A percentile compares a stretch with the other conserved stretches of the same genome.
phyloP scores from a whole-genome alignment of 2,888 invertebrate species.

The Eretmocerus hayati region DNA sequence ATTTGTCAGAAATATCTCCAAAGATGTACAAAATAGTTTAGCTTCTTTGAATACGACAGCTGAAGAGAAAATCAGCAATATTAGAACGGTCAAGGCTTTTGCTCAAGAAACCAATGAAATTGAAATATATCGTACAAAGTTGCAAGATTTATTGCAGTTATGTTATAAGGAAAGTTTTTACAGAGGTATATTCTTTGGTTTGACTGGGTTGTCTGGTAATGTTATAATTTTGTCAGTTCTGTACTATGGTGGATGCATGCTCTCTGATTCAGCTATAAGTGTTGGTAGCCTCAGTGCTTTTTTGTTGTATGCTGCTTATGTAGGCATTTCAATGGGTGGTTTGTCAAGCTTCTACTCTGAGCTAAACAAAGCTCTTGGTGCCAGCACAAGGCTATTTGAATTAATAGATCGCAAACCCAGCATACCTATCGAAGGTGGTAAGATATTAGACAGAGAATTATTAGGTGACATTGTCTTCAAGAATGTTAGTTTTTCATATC shows the following conservation, averaged over 20 bases:
- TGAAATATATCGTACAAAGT: conserved; percentile 57
- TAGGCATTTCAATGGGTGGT: conserved; percentile 83
- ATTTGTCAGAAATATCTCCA: conserved; percentile 78
- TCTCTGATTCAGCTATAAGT: conserved; percentile 67
- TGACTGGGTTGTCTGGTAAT: conserved; percentile 86
- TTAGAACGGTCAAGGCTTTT: conserved; percentile 89
- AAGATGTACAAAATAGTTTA: conserved; percentile 66
- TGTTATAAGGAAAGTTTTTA: conserved; percentile 84
- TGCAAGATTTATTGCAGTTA: conserved; percentile 65
- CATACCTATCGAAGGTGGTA: conserved; percentile 63
- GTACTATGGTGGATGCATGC: conserved; percentile 87
- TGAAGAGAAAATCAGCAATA: conserved; percentile 86
- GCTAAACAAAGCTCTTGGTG: conserved; percentile 87
- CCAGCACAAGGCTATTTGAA: conserved; percentile 83
- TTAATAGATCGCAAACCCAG: conserved; percentile 72
- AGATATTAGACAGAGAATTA: conserved; percentile 36
- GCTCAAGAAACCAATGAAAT: conserved; percentile 78
- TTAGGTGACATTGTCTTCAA: conserved; percentile 69
- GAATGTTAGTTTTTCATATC: conserved; percentile 68
- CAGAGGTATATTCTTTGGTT: conserved; percentile 83
- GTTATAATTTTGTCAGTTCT: conserved; percentile 82
- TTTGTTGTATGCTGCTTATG: conserved; percentile 88
- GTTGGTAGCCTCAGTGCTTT: conserved; percentile 91
- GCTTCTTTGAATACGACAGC: conserved; percentile 56
- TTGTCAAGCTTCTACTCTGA: conserved; percentile 91